Evolutionary conservation across 2,797 vertebrate species (phyloP).

Genomic region (Ceyx erithaca): DNA sequence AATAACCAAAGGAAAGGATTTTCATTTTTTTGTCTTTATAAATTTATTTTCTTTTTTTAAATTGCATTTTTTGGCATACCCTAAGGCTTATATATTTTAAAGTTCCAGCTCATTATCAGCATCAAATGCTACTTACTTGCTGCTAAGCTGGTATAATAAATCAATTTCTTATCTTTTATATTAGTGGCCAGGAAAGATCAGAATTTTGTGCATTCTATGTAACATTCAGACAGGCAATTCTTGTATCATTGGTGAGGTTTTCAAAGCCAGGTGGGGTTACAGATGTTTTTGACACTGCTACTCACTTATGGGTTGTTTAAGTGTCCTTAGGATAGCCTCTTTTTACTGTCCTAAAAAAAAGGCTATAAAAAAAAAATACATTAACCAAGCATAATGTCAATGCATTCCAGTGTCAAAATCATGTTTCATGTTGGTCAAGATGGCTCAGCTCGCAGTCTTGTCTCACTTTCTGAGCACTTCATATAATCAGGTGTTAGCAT

Average conservation of each 20-base stretch:
- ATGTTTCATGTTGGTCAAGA: constrained; percentile 61
- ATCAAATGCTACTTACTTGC: not conserved
- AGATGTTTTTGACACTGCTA: not conserved
- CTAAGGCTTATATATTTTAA: not conserved
- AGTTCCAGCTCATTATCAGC: not conserved
- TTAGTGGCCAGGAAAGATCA: not conserved
- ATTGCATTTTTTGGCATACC: not conserved
- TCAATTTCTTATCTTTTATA: not conserved
- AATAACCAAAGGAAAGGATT: not conserved
- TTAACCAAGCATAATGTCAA: not conserved
- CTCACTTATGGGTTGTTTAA: not conserved
- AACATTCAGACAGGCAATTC: not conserved
- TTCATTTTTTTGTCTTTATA: not conserved
- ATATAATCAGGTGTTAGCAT: constrained; percentile 42
- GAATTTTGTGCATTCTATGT: not conserved
- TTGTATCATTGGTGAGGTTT: not conserved
- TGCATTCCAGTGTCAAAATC: constrained; percentile 40
- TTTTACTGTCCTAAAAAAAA: constrained; percentile 14
- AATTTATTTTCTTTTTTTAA: not conserved
- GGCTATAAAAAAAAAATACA: not conserved
- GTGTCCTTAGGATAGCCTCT: constrained; percentile 7
- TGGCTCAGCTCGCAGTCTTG: constrained; percentile 22
- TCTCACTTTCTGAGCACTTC: constrained; percentile 44
- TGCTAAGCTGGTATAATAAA: not conserved
- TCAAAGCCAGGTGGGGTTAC: not conserved